Evolutionary conservation across 2,797 vertebrate genomes (phyloP), one percentile per base, ranked within the genome.

Genomic region (Monodelphis domestica): DNA sequence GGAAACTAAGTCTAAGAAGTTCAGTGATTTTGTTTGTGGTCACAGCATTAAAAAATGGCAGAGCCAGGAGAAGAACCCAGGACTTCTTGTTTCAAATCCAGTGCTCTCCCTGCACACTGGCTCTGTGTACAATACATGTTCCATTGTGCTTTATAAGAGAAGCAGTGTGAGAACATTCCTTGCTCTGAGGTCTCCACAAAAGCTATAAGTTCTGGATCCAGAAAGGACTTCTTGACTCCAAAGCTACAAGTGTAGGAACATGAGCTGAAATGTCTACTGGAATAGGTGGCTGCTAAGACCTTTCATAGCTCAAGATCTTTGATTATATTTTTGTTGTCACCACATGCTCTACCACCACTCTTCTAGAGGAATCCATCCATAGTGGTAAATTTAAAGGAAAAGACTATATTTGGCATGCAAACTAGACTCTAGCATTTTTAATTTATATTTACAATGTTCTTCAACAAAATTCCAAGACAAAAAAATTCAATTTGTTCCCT

Each of bases 1-100:
- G 93, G 51, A 94, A 90, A 95, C 5, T 63, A 89, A 94, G n/a
- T n/a, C 26, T 53, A 90, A 94, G 88, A 88, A 54, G 52, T 59
- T 14, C 90, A 91, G 54, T 93, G 93, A 90, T 29, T 53, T 87
- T 11, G 28, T 54, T 53, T 95, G 59, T 92, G 88, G 12, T 54
- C 53, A 93, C 30, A 84, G 21, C 89, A 54, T 56, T 50, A n/a
- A 52, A 33, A 95, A 93, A 38, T 53, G 53, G 7, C 45, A 95
- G 92, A 95, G 33, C 4, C n/a, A 15, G 33, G 84, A n/a, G n/a
- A n/a, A n/a, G n/a, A n/a, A n/a, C n/a, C n/a, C n/a, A n/a, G n/a
- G n/a, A n/a, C n/a, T n/a, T 30, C 51, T 94, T 90, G 91, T 11
- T 55, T 90, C 38, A 94, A 91, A 94, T 89, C 50, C 88, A 89